phyloP scores from a whole-genome alignment of 2,113 vertebrate species.

The Microcebus lehilahytsara region DNA sequence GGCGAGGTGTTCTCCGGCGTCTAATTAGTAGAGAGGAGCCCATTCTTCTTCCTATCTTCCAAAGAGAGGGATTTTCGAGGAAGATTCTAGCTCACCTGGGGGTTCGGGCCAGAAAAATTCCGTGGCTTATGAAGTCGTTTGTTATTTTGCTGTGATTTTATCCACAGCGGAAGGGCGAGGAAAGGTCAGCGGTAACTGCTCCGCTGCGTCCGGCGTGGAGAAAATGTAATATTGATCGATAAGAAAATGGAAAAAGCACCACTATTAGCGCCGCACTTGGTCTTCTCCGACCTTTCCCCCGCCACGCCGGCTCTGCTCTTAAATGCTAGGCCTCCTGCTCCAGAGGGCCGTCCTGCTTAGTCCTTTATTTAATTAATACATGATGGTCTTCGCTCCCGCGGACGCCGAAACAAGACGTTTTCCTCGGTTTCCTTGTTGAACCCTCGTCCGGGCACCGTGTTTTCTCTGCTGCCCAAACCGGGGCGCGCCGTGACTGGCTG shows the following conservation, averaged over 20 bases:
- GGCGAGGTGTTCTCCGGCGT: background rate
- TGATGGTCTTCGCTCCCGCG: slow-evolving; percentile 79
- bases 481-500: background rate
- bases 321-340: slow-evolving; percentile 86
- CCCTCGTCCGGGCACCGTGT: slow-evolving; percentile 70
- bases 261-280: slow-evolving; percentile 85
- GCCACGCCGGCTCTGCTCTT: slow-evolving; percentile 83
- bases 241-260: slow-evolving; percentile 87
- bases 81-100: slow-evolving; percentile 68
- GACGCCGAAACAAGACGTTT: slow-evolving; percentile 81
- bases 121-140: slow-evolving; percentile 87
- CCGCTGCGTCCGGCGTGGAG: slow-evolving; percentile 82
- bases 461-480: slow-evolving; percentile 39
- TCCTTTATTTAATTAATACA: slow-evolving; percentile 84
- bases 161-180: slow-evolving; percentile 84
- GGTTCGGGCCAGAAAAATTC: slow-evolving; percentile 78
- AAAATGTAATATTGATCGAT: slow-evolving; percentile 88
- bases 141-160: slow-evolving; percentile 84
- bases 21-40: slow-evolving; percentile 49
- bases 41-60: slow-evolving; percentile 43
- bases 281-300: slow-evolving; percentile 87
- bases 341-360: slow-evolving; percentile 86
- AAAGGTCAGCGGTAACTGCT: slow-evolving; percentile 89
- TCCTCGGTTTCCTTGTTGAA: slow-evolving; percentile 80
- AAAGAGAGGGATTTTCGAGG: slow-evolving; percentile 66